Evolutionary conservation across 2,888 invertebrate species (phyloP), one percentile per base, ranked within the genome.

Genomic region (Apantesis nais): DNA sequence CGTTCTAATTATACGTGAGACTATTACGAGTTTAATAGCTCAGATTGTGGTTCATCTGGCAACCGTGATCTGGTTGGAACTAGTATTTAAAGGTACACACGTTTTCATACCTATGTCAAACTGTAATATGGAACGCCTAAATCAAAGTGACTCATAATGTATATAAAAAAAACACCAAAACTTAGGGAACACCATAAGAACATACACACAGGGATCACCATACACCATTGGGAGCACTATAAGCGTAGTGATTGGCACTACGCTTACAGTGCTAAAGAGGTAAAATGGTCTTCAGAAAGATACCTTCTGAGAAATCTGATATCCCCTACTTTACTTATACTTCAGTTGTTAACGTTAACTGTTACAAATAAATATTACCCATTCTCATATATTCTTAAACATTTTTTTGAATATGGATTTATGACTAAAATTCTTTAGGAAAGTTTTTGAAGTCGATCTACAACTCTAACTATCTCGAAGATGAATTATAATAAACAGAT

Each of bases 1-100:
- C 65, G 76, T 67, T 81, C 83, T 88, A 89, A 88, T 89, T 88
- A 89, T 88, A 88, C 61, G 67, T 67, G 44, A 79, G 82, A 77
- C 78, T 79, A 81, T 81, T 80, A 62, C 63, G 19, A 62, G 65
- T 22, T 73, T 70, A 66, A 72, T 68, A 66, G 72, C 67, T 66
- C 63, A 76, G 74, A 77, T 82, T 79, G 69, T 60, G 62, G 61
- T 64, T 70, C 74, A 66, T 74, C 71, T 73, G 62, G 72, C 70
- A 64, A 41, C 65, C 41, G 64, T 67, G 65, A 72, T 73, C 71
- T 77, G 70, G 72, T 63, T 65, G 34, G 14, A 41, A 55, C 63
- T 39, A 29, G 63, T 44, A 58, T 62, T 52, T 29, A 2, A 52
- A 34, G 31, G 29, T 25, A 4, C 25, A n/a, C 0, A 3, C n/a